Conservation (phyloP, 2,797 vertebrate genomes). For the Etheostoma perlongum region DNA sequence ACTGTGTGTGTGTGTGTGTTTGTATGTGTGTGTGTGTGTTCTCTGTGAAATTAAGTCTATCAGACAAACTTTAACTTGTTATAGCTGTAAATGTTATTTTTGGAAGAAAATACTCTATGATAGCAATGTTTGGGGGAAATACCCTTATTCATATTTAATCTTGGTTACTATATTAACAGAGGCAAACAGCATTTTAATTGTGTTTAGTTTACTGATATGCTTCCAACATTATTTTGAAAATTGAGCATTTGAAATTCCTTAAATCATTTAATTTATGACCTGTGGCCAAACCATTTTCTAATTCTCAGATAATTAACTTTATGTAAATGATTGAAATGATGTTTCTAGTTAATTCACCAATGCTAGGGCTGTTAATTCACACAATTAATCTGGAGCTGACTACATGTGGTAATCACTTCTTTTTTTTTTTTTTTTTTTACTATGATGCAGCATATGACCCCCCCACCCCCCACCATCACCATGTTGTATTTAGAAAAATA, state of each 20-base stretch:
- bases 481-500: neutral
- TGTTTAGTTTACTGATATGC: constrained; percentile 15
- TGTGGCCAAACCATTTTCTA: constrained; percentile 14
- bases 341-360: constrained; percentile 18
- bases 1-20: neutral
- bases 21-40: too few species aligned
- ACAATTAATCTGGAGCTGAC: constrained; percentile 17
- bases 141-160: neutral
- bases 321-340: neutral
- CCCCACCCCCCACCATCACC: too few species aligned
- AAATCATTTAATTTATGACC: constrained; percentile 3
- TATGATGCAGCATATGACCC: neutral
- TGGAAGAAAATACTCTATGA: neutral
- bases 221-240: constrained; percentile 17
- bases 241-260: constrained; percentile 18
- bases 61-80: neutral
- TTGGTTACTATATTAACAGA: constrained; percentile 13
- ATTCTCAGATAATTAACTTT: constrained; percentile 17
- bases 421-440: neutral
- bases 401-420: neutral
- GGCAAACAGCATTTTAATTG: neutral
- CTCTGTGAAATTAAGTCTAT: neutral
- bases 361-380: neutral
- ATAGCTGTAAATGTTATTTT: neutral
- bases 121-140: neutral